Percentiles rank a stretch among this genome's conserved stretches.
phyloP scores from a whole-genome alignment of 2,888 invertebrate species.

The Minunthozetes semirufus region DNA sequence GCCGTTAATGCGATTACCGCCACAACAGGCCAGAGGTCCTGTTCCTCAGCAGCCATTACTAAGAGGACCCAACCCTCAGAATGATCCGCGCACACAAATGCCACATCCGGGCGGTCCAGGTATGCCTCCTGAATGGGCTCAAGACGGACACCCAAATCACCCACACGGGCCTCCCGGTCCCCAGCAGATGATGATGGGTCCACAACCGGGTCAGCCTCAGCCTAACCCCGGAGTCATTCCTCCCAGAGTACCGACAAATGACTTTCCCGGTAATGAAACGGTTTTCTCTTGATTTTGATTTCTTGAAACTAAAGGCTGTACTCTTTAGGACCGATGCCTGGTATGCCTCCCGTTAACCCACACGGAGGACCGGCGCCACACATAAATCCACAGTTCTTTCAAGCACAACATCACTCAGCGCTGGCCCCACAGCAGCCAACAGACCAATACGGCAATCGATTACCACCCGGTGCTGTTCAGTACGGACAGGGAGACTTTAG shows the following conservation, averaged over 20 bases:
- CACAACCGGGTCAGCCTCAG: constrained; percentile 19
- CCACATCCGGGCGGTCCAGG: constrained; percentile 9
- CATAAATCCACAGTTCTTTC: constrained; percentile 94
- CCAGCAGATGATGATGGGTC: constrained; percentile 19
- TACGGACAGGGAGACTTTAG: constrained; percentile 43
- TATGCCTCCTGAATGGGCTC: constrained; percentile 18
- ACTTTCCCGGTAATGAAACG: neutral
- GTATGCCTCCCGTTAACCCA: constrained; percentile 42
- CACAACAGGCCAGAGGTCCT: constrained; percentile 10
- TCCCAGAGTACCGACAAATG: constrained; percentile 24
- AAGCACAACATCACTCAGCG: constrained; percentile 58
- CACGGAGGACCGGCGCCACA: constrained; percentile 64
- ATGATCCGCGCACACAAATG: constrained; percentile 33
- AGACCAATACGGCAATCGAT: constrained; percentile 56
- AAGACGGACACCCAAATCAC: too few relatives aligned
- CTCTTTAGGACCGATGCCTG: constrained; percentile 38
- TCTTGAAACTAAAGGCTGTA: neutral
- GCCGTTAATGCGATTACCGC: constrained; percentile 25
- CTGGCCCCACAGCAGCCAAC: constrained; percentile 55
- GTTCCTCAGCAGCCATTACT: constrained; percentile 32
- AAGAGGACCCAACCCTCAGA: constrained; percentile 20
- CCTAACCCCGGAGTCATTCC: neutral
- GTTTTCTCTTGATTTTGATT: neutral
- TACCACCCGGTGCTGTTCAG: constrained; percentile 56
- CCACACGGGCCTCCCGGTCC: constrained; percentile 25